These are phyloP conservation scores for Drosophila subobscura DNA, from an alignment of 1,140 invertebrate species.

Conservation along the genomic window DNA sequence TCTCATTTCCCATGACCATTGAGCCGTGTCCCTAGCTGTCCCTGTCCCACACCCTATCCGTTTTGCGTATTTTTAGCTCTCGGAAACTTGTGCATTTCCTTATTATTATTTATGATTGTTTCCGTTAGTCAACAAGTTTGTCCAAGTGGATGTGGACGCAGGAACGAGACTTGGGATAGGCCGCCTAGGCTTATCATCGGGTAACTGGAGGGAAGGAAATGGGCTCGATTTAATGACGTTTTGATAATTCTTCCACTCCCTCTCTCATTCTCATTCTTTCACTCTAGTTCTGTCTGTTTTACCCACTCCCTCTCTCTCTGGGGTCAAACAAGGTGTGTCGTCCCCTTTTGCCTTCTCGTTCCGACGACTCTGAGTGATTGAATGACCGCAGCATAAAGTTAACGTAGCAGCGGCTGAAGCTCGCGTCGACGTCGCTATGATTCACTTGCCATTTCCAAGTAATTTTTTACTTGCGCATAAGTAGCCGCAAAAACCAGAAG, in stretches of 20 bases:
- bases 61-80: slow-evolving; percentile 53
- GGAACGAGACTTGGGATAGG: slow-evolving; percentile 32
- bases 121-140: slow-evolving; percentile 67
- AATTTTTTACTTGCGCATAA: slow-evolving; percentile 41
- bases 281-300: not conserved
- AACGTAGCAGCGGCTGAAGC: not conserved
- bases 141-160: not conserved
- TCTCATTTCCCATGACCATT: slow-evolving; percentile 38
- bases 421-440: slow-evolving; percentile 41
- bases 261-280: not conserved
- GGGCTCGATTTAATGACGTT: slow-evolving; percentile 68
- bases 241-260: slow-evolving; percentile 38
- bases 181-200: slow-evolving; percentile 38
- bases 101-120: slow-evolving; percentile 64
- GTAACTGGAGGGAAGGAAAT: slow-evolving; percentile 50
- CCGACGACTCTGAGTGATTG: slow-evolving; percentile 58
- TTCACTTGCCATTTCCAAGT: slow-evolving; percentile 59
- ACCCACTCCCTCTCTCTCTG: not conserved
- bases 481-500: slow-evolving; percentile 9
- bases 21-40: slow-evolving; percentile 45
- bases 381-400: slow-evolving; percentile 22
- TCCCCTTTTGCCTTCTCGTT: not conserved
- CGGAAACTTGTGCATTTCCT: slow-evolving; percentile 57
- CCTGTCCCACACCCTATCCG: not conserved
- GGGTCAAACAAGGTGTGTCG: slow-evolving; percentile 54